Evolutionary conservation across 2,888 invertebrate species (phyloP).

Genomic region (Craniophora ligustri): DNA sequence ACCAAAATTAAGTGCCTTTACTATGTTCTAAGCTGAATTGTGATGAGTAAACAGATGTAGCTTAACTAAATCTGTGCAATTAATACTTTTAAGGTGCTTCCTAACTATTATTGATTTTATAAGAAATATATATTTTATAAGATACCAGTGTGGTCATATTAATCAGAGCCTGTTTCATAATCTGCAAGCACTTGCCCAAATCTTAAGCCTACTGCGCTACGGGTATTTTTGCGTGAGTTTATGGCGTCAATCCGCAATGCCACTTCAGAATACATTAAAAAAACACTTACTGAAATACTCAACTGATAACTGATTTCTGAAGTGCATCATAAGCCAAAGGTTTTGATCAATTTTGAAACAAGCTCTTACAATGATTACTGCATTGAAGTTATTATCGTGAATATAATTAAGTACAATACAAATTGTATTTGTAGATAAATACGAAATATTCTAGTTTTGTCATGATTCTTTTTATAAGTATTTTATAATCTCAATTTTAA

Average conservation of each 20-base stretch:
- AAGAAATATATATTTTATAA: slow-evolving; percentile 6
- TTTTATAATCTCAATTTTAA: slow-evolving; percentile 26
- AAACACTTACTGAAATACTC: no score
- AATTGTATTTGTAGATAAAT: slow-evolving; percentile 27
- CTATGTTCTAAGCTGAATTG: not conserved
- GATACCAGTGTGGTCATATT: slow-evolving; percentile 17
- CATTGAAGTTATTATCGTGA: slow-evolving; percentile 10
- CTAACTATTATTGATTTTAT: slow-evolving; percentile 7
- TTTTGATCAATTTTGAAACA: not conserved
- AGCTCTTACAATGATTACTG: not conserved
- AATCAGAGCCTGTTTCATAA: not conserved
- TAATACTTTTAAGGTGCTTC: slow-evolving; percentile 25
- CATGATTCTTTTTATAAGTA: slow-evolving; percentile 24
- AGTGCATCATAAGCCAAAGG: no score
- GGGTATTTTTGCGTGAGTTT: no score
- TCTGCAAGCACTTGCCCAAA: no score
- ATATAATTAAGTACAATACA: slow-evolving; percentile 23
- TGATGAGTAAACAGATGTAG: slow-evolving; percentile 1
- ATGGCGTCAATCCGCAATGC: no score
- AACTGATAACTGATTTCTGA: no score
- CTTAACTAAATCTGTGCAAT: slow-evolving; percentile 20
- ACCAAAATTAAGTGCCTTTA: slow-evolving; percentile 1
- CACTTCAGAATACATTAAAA: no score
- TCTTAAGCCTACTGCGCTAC: no score
- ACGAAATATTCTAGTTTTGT: slow-evolving; percentile 14